A percentile compares a stretch with the other conserved stretches of the same genome.
Evolutionary conservation across 2,888 invertebrate genomes (phyloP).

Genomic region (Plagiodera versicolora): DNA sequence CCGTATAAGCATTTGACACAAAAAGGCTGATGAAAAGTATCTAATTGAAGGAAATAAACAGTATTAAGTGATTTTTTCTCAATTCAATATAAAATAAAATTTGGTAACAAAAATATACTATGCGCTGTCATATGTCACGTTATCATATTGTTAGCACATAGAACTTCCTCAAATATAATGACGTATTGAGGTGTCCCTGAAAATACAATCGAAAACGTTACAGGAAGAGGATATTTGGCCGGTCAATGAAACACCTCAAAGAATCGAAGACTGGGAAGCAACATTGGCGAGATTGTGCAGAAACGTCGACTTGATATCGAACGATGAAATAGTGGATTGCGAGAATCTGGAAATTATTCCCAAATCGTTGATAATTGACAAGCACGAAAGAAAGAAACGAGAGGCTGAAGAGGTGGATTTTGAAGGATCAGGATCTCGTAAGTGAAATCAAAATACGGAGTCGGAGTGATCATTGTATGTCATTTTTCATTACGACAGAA

Average conservation of each 20-base stretch:
- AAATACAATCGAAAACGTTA: not conserved
- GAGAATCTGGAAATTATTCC: conserved; percentile 14
- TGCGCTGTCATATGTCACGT: too few species aligned
- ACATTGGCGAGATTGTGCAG: conserved; percentile 26
- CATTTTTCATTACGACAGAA: too few species aligned
- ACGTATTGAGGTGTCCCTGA: not conserved
- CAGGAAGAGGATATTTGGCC: conserved; percentile 16
- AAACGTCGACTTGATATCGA: conserved; percentile 24
- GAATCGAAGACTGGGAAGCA: conserved; percentile 7
- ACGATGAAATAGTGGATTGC: conserved; percentile 26
- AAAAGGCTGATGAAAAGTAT: too few species aligned
- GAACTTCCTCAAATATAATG: too few species aligned
- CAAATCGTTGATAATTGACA: conserved; percentile 13
- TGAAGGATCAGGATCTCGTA: conserved; percentile 33
- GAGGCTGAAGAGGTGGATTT: conserved; percentile 23
- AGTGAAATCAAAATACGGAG: conserved; percentile 9
- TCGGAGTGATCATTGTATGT: too few species aligned
- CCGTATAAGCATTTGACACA: too few species aligned
- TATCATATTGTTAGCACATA: too few species aligned
- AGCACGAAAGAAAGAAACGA: conserved; percentile 25
- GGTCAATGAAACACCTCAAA: not conserved
- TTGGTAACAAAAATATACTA: too few species aligned
- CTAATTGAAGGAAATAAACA: too few species aligned
- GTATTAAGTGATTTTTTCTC: too few species aligned
- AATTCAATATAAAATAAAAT: too few species aligned